Conservation (phyloP, 2,888 invertebrate species). For the Acrocyrtus sp. region DNA sequence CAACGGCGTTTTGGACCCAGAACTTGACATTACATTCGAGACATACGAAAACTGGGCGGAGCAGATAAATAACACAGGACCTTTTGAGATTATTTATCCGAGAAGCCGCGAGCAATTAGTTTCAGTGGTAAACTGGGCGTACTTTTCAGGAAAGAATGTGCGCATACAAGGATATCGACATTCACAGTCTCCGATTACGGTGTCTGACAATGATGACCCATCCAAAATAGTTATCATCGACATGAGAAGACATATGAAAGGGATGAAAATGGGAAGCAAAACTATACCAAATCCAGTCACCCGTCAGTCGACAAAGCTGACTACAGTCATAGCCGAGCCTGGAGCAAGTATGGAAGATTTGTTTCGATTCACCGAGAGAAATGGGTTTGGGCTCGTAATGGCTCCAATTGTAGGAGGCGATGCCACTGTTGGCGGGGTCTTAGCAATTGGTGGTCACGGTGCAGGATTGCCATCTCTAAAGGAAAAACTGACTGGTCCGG, state of each 20-base stretch:
- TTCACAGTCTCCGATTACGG: constrained; percentile 35
- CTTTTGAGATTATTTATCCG: constrained; percentile 19
- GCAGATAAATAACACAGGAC: too few species aligned
- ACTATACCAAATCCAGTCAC: too few species aligned
- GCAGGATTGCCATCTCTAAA: constrained; percentile 32
- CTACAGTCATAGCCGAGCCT: constrained; percentile 27
- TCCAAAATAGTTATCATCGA: constrained; percentile 32
- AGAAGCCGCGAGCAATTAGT: constrained; percentile 15
- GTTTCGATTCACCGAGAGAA: constrained; percentile 20
- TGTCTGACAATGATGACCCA: constrained; percentile 13
- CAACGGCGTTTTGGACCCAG: too few species aligned
- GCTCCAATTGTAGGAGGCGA: constrained; percentile 18
- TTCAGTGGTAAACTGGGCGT: constrained; percentile 38
- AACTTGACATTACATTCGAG: too few species aligned
- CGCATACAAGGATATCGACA: constrained; percentile 30
- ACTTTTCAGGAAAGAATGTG: constrained; percentile 13
- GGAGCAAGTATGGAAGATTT: constrained; percentile 35
- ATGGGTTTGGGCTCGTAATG: constrained; percentile 11
- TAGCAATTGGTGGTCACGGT: constrained; percentile 52
- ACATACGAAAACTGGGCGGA: too few species aligned
- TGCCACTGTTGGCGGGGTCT: constrained; percentile 47
- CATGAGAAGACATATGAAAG: constrained; percentile 35
- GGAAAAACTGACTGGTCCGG: constrained; percentile 6
- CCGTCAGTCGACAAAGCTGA: neutral
- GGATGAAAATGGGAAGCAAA: constrained; percentile 11